These are phyloP conservation scores for Chelonoidis abingdonii DNA, from an alignment of 2,113 vertebrate genomes.

Conservation along the genomic window DNA sequence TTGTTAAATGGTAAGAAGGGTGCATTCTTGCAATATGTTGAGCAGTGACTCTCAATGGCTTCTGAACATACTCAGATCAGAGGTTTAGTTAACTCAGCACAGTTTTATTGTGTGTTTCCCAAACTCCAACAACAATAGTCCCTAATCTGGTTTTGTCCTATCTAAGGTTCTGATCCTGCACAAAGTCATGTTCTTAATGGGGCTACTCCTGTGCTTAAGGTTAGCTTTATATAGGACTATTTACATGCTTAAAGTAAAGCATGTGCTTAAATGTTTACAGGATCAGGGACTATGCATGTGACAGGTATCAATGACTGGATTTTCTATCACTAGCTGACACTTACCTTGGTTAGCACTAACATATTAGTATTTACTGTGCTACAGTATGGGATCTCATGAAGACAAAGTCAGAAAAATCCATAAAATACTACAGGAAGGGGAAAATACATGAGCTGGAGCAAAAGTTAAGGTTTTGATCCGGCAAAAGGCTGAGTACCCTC, in stretches of 20 bases:
- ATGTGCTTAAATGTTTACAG: background rate
- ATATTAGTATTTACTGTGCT: background rate
- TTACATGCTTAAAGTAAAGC: background rate
- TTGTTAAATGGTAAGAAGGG: too few relatives aligned
- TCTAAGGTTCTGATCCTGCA: background rate
- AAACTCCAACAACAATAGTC: background rate
- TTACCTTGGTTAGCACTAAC: background rate
- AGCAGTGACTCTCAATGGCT: too few relatives aligned
- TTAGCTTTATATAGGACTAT: background rate
- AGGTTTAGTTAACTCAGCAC: background rate
- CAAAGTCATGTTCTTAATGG: background rate
- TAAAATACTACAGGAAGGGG: background rate
- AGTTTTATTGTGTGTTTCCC: background rate
- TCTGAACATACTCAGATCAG: too few relatives aligned
- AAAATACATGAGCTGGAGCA: background rate
- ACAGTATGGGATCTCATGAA: background rate
- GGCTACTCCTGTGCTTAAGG: too few relatives aligned
- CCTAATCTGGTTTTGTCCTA: background rate
- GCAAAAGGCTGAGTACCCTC: background rate
- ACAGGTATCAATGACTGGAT: background rate
- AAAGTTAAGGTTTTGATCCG: background rate
- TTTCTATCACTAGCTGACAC: background rate
- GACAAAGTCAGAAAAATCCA: background rate
- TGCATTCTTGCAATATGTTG: too few relatives aligned
- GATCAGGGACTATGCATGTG: background rate